Base-by-base conservation (phyloP, 2,888 invertebrate species). In the Leptopilina myrica region DNA sequence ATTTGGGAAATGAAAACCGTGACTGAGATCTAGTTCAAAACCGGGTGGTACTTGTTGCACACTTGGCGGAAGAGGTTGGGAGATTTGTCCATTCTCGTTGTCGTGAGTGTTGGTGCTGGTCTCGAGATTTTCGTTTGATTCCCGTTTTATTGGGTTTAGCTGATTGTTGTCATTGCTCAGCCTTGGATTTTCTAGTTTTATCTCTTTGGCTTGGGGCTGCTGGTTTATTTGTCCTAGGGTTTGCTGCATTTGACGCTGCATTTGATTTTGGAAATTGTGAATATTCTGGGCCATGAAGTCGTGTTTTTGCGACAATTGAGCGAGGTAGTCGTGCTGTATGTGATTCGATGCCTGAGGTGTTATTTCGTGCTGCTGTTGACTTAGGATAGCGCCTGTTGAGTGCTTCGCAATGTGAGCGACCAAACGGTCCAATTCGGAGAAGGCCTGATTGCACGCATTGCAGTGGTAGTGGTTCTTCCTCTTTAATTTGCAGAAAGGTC, bases 401-500 rank as follows among this genome's bases (percentile, higher is more conserved):
- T 96, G 96, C 88, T 96, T 96, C 15, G 94, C 93, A 56, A 96
- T 94, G 91, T 96, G 96, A 0, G 94, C 93, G 46, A 95, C 93
- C 66, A 96, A 92, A 78, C 95, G 93, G 79, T 95, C 94, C 76
- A 95, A 91, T 86, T 96, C 95, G n/a, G 95, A 95, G 89, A 95
- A 96, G 0, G 95, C 95, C 92, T 96, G 96, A 90, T 96, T 96
- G 92, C 96, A 96, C 75, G 95, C 94, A 88, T 95, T 95, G 91
- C 96, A 96, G 89, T 97, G 96, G 88, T 95, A 96, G 88, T 96
- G 96, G 83, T 95, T 95, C 87, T 95, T 95, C 81, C 95, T 93
- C 90, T 96, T 96, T 84, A 96, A 92, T 90, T 96, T 96, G 91
- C 96, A 96, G 90, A 96, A 96, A 5, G 96, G 96, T 26, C 96